Evolutionary conservation across 2,113 vertebrate species (phyloP).

Genomic region (Psettodes erumei): DNA sequence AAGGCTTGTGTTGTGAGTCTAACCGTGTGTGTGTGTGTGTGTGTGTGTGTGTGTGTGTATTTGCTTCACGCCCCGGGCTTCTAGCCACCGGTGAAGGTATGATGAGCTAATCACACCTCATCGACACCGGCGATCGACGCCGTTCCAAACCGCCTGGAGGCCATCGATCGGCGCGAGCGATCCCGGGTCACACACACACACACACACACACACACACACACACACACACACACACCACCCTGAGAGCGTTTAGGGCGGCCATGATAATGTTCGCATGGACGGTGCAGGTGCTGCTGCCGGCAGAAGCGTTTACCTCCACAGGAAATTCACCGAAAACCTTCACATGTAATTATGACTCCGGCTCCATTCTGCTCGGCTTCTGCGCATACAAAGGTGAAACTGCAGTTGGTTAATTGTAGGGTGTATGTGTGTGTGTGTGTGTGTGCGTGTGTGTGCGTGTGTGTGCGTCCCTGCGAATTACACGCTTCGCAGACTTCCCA

Average conservation of each 20-base stretch:
- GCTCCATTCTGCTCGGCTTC: background rate
- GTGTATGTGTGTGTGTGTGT: too few species aligned
- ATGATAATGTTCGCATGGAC: background rate
- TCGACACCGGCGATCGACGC: background rate
- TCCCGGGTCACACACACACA: too few species aligned
- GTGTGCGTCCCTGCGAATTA: background rate
- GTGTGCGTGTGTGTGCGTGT: too few species aligned
- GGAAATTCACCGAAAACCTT: slow-evolving; percentile 1
- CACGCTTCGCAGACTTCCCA: background rate
- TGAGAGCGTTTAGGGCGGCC: background rate
- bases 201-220: too few species aligned
- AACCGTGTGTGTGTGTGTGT: slow-evolving; percentile 4
- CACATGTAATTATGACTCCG: slow-evolving; percentile 19
- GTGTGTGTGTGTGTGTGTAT: background rate
- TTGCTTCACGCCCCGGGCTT: background rate
- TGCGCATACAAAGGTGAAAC: background rate
- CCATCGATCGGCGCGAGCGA: background rate
- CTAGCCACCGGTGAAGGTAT: background rate
- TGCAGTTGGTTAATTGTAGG: slow-evolving; percentile 10
- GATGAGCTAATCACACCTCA: slow-evolving; percentile 21
- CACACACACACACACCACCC: too few species aligned
- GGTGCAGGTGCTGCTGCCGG: background rate
- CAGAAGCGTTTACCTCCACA: background rate
- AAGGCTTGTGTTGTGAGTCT: background rate
- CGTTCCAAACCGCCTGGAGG: background rate